These are phyloP conservation scores for Oreocharis arfaki DNA, from an alignment of 2,113 vertebrate genomes.

Conservation along the genomic window DNA sequence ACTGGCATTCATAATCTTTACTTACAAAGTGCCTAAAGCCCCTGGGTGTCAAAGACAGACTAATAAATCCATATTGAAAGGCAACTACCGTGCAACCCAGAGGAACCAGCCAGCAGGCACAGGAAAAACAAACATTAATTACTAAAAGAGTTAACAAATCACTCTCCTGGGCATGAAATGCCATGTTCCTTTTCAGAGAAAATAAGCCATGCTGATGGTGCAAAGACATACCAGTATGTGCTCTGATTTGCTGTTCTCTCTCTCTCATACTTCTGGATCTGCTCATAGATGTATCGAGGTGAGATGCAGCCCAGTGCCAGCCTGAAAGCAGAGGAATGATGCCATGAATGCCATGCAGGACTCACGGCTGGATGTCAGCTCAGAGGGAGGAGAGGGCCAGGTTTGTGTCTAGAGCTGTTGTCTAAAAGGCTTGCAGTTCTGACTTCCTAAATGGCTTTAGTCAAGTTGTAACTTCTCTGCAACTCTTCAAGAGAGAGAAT, in stretches of 20 bases:
- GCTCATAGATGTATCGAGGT: conserved; percentile 78
- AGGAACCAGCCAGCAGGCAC: not conserved
- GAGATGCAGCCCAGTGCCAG: conserved; percentile 81
- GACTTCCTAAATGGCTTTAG: not conserved
- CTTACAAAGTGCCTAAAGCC: not conserved
- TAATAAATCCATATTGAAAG: not conserved
- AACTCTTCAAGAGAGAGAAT: not conserved
- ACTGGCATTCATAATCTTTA: not conserved
- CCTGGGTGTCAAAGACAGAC: not conserved
- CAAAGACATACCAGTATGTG: conserved; percentile 77
- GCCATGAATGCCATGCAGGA: not conserved
- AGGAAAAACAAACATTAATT: not conserved
- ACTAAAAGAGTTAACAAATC: not conserved
- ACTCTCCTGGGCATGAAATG: not conserved
- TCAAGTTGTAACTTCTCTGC: not conserved
- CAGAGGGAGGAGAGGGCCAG: not conserved
- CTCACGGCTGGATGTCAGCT: not conserved
- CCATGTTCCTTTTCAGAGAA: not conserved
- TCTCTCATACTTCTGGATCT: conserved; percentile 77
- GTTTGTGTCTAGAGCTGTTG: not conserved
- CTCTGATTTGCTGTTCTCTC: conserved; percentile 80
- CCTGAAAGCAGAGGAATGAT: conserved; percentile 63
- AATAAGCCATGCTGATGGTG: not conserved
- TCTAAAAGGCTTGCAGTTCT: not conserved
- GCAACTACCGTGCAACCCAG: not conserved